phyloP scores from a whole-genome alignment of 2,797 vertebrate genomes.

The Coregonus ussuriensis region DNA sequence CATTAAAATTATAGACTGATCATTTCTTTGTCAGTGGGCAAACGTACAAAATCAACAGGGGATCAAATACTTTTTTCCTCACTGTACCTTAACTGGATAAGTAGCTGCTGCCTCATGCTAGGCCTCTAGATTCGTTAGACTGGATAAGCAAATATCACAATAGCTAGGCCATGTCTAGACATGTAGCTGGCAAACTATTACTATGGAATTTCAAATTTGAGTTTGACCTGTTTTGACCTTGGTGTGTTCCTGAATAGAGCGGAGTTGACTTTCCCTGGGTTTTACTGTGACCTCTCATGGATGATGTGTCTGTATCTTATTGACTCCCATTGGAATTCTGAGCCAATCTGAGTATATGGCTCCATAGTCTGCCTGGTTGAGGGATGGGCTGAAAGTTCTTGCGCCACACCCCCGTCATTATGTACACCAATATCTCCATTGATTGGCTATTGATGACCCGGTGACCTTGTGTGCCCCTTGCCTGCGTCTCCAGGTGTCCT shows the following conservation, averaged over 20 bases:
- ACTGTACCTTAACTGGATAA: too few species aligned
- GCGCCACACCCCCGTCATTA: conserved; percentile 16
- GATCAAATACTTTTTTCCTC: too few species aligned
- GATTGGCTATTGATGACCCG: conserved; percentile 39
- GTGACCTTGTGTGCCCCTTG: conserved; percentile 9
- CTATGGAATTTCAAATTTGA: conserved; percentile 36
- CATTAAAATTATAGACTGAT: too few species aligned
- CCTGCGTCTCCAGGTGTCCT: conserved; percentile 81
- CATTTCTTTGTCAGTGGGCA: too few species aligned
- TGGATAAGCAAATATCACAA: neutral
- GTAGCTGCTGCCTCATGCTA: too few species aligned
- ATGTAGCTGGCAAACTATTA: too few species aligned
- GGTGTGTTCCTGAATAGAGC: conserved; percentile 33
- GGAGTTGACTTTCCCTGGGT: conserved; percentile 30
- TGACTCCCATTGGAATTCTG: conserved; percentile 47
- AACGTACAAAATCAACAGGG: too few species aligned
- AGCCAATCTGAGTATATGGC: conserved; percentile 38
- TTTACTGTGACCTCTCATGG: neutral
- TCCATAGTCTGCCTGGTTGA: neutral
- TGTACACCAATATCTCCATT: conserved; percentile 27
- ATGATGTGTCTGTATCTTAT: neutral
- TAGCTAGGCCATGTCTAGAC: too few species aligned
- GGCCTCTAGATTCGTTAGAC: too few species aligned
- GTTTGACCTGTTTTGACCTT: conserved; percentile 41
- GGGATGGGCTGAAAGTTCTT: conserved; percentile 11